Base-by-base conservation (phyloP, 2,888 invertebrate species). In the Toxonevra muliebris region DNA sequence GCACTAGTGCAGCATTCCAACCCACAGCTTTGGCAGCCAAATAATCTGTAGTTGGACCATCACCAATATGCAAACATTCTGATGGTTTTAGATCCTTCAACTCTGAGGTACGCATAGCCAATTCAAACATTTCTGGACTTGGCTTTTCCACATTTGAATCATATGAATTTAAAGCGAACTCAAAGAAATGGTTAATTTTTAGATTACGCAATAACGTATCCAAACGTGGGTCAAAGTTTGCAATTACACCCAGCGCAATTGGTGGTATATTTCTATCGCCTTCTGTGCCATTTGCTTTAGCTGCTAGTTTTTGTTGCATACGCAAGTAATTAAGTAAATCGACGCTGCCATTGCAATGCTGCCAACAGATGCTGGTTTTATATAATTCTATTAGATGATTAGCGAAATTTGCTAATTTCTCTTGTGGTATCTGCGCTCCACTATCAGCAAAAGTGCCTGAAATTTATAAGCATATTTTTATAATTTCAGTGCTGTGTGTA, bases 171-270 rank as follows among this genome's bases (percentile, higher is more conserved):
- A 95, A 72, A 55, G 95, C 87, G 86, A 96, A 96, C 73, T 92
- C 88, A 84, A 97, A 94, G 80, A 90, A 90, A 63, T 90, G 86
- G 61, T 87, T 81, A n/a, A 96, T 83, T 65, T 88, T 88, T 48
- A 92, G 87, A 75, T 90, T 90, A 13, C 85, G 76, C 63, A 97
- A 86, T 71, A 96, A 88, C 7, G 87, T 86, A 69, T 89, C 87
- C 2, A 97, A 86, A 42, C 96, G 88, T 42, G 94, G 92, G 86
- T 97, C 97, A 86, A 92, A 95, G 85, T 97, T 97, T 8, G 96
- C 95, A 74, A 97, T 90, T 0, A 95, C 89, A 3, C 95, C 96
- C 54, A 95, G 75, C 11, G 75, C 73, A 59, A 79, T 78, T 7
- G 78, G 77, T 9, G 73, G 64, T 12, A 76, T 69, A n/a, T 43